A percentile compares a stretch with the other conserved stretches of the same genome.
phyloP scores from a whole-genome alignment of 2,113 vertebrate genomes.

The Zosterops pallidus region DNA sequence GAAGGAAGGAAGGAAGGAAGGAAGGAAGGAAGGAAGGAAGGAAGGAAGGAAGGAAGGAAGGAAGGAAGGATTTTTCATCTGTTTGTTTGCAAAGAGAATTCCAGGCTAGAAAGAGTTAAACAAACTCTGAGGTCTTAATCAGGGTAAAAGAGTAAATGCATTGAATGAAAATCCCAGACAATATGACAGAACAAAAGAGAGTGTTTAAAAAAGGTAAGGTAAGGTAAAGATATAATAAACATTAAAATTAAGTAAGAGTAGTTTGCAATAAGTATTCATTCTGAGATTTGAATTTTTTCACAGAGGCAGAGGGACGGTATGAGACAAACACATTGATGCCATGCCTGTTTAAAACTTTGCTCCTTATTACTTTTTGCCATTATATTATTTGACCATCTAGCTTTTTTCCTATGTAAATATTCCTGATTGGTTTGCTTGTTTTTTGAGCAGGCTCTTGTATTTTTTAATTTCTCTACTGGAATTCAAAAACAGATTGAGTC shows the following conservation, averaged over 20 bases:
- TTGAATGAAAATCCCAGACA: not conserved
- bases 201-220: not conserved
- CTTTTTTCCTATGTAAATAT: not conserved
- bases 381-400: not conserved
- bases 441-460: not conserved
- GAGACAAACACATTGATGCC: not conserved
- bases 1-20: not conserved
- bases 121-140: not conserved
- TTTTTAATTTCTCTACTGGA: not conserved
- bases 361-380: not conserved
- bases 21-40: not conserved
- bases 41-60: not conserved
- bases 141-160: not conserved
- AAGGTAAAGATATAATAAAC: not conserved
- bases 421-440: accelerated
- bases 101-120: not conserved
- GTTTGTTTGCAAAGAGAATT: not conserved
- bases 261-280: not conserved
- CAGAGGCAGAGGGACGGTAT: not conserved
- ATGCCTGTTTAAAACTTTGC: not conserved
- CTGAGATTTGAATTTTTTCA: not conserved
- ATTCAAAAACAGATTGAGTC: not conserved
- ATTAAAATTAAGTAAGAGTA: not conserved
- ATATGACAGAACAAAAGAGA: not conserved
- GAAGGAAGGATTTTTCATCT: not conserved